A percentile compares a stretch with the other conserved stretches of the same genome.
Evolutionary conservation across 2,797 vertebrate species (phyloP).

Genomic region (Gymnodraco acuticeps): DNA sequence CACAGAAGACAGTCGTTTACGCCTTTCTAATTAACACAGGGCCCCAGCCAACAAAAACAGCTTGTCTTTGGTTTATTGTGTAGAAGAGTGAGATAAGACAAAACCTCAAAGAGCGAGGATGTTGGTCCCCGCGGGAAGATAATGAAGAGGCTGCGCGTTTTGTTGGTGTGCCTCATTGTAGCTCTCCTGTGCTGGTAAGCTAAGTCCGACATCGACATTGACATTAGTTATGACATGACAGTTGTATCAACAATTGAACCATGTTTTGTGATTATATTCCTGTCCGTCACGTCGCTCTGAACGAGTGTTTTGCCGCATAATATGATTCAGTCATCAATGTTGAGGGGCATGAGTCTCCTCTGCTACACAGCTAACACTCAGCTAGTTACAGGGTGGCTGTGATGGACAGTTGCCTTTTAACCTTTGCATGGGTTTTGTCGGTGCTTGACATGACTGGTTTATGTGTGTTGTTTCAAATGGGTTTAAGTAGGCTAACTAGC

Average conservation of each 20-base stretch:
- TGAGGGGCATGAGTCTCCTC: constrained; percentile 26
- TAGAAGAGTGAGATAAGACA: constrained; percentile 58
- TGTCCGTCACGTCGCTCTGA: not conserved
- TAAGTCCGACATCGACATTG: constrained; percentile 5
- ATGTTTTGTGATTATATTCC: accelerated
- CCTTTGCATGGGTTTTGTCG: not conserved
- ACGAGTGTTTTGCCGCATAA: constrained; percentile 34
- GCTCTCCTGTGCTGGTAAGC: constrained; percentile 89
- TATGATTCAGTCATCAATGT: constrained; percentile 25
- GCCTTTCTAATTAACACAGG: constrained; percentile 6
- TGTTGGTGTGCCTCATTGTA: constrained; percentile 88
- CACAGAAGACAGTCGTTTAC: constrained; percentile 1
- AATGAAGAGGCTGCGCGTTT: constrained; percentile 89
- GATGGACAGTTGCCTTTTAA: not conserved
- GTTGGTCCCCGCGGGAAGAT: constrained; percentile 91
- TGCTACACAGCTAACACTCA: constrained; percentile 58
- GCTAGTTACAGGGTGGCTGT: not conserved
- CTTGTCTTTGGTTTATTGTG: constrained; percentile 37
- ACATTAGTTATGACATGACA: not conserved
- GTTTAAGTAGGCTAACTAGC: constrained; percentile 13
- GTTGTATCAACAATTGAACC: not conserved
- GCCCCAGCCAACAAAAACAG: not conserved
- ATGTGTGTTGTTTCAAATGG: not conserved
- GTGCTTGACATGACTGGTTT: not conserved
- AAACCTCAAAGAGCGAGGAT: constrained; percentile 86